Percentiles rank a stretch among this genome's conserved stretches.
Evolutionary conservation across 2,113 vertebrate species (phyloP).

Genomic region (Isurus oxyrinchus): DNA sequence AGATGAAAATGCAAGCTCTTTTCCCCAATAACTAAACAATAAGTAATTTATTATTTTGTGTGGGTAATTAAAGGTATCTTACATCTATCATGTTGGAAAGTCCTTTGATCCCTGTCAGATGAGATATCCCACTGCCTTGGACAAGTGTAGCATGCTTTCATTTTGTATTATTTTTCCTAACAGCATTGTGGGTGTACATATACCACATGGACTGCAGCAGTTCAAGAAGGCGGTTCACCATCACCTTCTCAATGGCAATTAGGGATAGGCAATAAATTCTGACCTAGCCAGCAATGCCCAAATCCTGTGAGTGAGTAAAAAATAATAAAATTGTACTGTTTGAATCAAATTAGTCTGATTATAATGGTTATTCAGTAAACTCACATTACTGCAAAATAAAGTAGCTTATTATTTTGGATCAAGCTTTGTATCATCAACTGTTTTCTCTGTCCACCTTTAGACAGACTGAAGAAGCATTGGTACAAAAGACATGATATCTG

Average conservation of each 20-base stretch:
- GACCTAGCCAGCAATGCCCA: no score
- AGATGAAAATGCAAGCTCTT: neutral
- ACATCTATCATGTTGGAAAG: neutral
- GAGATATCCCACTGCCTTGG: neutral
- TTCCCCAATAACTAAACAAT: neutral
- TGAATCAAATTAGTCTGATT: neutral
- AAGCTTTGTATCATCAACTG: neutral
- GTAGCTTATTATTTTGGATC: neutral
- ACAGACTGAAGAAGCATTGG: neutral
- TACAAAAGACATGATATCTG: neutral
- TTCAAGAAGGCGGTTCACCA: neutral
- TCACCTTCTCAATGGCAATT: neutral
- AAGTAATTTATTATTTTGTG: neutral
- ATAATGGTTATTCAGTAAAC: neutral
- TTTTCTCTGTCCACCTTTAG: neutral
- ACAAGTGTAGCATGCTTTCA: neutral
- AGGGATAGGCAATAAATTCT: neutral
- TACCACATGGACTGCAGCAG: neutral
- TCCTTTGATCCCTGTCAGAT: neutral
- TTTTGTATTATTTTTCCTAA: neutral
- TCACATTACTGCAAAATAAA: neutral
- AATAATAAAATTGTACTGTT: neutral
- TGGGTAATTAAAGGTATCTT: neutral
- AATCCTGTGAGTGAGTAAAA: neutral
- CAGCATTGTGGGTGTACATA: neutral